Evolutionary conservation across 2,888 invertebrate genomes (phyloP).

Genomic region (Mythimna pallens): DNA sequence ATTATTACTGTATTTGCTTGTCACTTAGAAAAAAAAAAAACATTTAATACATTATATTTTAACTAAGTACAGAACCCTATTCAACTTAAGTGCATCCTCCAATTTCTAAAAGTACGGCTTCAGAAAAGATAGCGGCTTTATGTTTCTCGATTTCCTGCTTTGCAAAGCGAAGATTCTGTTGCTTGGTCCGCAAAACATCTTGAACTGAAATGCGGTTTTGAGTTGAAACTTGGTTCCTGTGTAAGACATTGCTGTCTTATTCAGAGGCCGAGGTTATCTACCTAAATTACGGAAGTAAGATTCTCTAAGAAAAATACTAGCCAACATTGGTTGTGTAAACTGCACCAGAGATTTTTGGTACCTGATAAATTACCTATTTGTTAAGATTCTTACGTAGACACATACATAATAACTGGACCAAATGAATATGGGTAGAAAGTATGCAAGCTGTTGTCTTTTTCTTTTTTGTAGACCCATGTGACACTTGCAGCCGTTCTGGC

Average conservation of each 20-base stretch:
- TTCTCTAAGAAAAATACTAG: neutral
- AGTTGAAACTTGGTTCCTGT: conserved; percentile 46
- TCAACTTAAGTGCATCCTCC: conserved; percentile 17
- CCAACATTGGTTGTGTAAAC: no score
- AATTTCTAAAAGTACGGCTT: conserved; percentile 23
- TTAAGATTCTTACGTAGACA: neutral
- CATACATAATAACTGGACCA: no score
- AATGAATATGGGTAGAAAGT: no score
- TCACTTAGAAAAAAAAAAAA: neutral
- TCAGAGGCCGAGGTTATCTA: conserved; percentile 15
- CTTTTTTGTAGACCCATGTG: no score
- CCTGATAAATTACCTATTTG: neutral
- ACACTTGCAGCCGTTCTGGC: no score
- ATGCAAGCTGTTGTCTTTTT: no score
- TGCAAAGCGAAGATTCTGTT: conserved; percentile 38
- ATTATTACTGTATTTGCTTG: neutral
- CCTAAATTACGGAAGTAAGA: conserved; percentile 7
- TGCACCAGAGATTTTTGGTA: no score
- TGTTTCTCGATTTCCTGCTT: conserved; percentile 45
- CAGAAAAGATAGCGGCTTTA: conserved; percentile 11
- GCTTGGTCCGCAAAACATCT: conserved; percentile 45
- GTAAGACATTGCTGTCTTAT: conserved; percentile 51
- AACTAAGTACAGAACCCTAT: neutral
- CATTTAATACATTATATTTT: neutral
- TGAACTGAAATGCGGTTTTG: conserved; percentile 60